Evolutionary conservation across 2,113 vertebrate species (phyloP).

Genomic region (Picathartes gymnocephalus): DNA sequence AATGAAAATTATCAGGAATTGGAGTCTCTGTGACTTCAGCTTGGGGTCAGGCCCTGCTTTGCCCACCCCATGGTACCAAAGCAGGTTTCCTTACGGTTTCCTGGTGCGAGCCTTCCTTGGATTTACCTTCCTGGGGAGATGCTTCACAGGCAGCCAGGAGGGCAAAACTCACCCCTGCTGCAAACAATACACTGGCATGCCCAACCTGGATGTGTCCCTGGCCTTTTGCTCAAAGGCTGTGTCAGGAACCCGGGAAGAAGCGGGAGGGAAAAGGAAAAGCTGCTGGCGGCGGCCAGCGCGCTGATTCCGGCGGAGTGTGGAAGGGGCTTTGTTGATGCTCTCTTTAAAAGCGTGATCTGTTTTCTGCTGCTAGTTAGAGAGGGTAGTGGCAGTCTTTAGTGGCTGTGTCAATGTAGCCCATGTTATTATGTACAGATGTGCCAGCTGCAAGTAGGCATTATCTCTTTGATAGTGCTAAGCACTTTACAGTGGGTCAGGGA

Average conservation of each 20-base stretch:
- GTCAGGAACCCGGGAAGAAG: constrained; percentile 18
- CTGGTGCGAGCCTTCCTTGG: neutral
- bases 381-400: constrained; percentile 75
- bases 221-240: neutral
- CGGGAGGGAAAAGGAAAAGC: neutral
- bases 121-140: neutral
- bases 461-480: constrained; percentile 84
- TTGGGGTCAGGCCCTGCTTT: neutral
- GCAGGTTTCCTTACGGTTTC: accelerated
- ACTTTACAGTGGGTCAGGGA: constrained; percentile 83
- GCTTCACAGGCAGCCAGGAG: neutral
- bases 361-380: constrained; percentile 75
- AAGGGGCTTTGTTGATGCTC: constrained; percentile 61
- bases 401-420: constrained; percentile 73
- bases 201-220: neutral
- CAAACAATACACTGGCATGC: accelerated
- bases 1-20: neutral
- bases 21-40: neutral
- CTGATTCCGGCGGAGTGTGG: constrained; percentile 20
- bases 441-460: constrained; percentile 79
- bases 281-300: neutral
- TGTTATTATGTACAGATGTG: constrained; percentile 82
- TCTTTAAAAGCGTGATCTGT: constrained; percentile 77
- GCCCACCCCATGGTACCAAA: accelerated
- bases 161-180: neutral